Conservation (phyloP, 2,113 vertebrate genomes). For the Planiliza haematocheilus region DNA sequence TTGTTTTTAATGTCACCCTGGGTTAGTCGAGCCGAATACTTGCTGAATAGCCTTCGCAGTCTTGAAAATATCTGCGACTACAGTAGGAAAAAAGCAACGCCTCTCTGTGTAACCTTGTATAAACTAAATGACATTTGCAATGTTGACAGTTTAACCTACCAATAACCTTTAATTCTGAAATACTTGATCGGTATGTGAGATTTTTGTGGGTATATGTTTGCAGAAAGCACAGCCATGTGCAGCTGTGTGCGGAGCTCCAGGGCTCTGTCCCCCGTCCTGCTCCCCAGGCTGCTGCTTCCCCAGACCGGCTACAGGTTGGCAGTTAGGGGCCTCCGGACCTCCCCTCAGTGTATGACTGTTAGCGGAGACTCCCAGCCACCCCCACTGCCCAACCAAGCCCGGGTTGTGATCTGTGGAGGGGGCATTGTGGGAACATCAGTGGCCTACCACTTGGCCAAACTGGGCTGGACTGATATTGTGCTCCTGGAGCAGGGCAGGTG, state of each 20-base stretch:
- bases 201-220: slow-evolving; percentile 11
- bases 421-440: slow-evolving; percentile 95
- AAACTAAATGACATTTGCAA: background rate
- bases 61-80: background rate
- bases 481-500: slow-evolving; percentile 98
- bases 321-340: slow-evolving; percentile 71
- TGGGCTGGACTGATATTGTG: slow-evolving; percentile 95
- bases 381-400: slow-evolving; percentile 87
- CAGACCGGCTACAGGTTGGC: slow-evolving; percentile 66
- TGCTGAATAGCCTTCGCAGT: too few relatives aligned
- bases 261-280: slow-evolving; percentile 81
- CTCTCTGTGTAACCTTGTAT: background rate
- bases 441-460: slow-evolving; percentile 94
- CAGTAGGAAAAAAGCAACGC: background rate
- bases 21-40: background rate
- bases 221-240: slow-evolving; percentile 79
- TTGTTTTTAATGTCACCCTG: background rate
- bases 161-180: background rate
- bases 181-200: background rate
- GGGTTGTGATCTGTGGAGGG: slow-evolving; percentile 96
- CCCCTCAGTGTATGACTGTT: slow-evolving; percentile 55
- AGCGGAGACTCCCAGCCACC: slow-evolving; percentile 69
- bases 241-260: slow-evolving; percentile 80
- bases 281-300: slow-evolving; percentile 82
- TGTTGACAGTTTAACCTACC: background rate